These are phyloP conservation scores for Phacellophora camtschatica DNA, from an alignment of 30 jellyfish, hydroid and myxozoan genomes.

Conservation along the genomic window DNA sequence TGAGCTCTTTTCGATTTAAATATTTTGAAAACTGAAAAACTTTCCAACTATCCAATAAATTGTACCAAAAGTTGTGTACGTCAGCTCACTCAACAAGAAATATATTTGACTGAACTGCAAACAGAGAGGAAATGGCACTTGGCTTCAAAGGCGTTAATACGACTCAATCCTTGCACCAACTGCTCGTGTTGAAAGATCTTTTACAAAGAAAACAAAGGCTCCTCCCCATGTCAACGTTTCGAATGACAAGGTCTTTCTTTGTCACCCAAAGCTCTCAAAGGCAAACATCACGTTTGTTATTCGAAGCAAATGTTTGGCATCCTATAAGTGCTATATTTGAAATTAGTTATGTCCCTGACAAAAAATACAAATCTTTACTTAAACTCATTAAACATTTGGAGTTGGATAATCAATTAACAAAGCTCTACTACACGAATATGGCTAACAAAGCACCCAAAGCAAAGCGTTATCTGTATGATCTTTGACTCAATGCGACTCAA, in stretches of 20 bases:
- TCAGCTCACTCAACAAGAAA: background rate
- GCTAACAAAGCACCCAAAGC: no score
- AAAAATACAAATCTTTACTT: background rate
- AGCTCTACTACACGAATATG: no score
- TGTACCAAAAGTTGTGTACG: no score
- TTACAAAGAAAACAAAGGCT: slow-evolving; percentile 15
- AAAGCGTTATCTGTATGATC: no score
- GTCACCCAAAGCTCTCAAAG: slow-evolving; percentile 21
- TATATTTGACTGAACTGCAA: slow-evolving; percentile 3
- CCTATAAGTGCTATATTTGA: slow-evolving; percentile 1
- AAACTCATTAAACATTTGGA: background rate
- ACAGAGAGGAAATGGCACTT: slow-evolving; percentile 57
- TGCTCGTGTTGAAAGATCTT: slow-evolving; percentile 26
- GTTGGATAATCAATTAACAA: background rate
- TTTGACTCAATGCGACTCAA: no score
- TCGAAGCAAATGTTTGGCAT: slow-evolving; percentile 37
- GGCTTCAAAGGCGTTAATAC: slow-evolving; percentile 15
- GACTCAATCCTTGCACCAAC: background rate
- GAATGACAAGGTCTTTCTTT: slow-evolving; percentile 56
- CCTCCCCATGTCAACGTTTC: slow-evolving; percentile 60
- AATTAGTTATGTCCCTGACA: background rate
- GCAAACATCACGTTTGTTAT: slow-evolving; percentile 10
- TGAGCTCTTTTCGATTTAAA: no score
- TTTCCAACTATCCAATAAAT: no score
- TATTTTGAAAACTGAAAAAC: no score